phyloP scores from a whole-genome alignment of 2,113 vertebrate genomes.

The Entelurus aequoreus region DNA sequence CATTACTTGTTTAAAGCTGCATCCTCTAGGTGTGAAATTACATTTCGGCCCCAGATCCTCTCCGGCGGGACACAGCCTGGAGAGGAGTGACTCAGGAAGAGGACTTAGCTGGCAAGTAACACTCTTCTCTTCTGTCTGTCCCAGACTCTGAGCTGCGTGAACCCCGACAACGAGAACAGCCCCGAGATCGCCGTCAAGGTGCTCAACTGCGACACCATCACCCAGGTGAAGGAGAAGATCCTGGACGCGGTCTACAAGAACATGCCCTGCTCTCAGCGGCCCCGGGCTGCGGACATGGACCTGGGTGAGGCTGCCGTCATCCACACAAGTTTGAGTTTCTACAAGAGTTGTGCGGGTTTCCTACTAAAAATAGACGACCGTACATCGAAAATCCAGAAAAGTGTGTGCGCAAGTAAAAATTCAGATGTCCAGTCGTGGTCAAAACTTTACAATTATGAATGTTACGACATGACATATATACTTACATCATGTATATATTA shows the following conservation, averaged over 20 bases:
- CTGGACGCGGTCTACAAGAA: slow-evolving; percentile 90
- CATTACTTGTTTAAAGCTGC: slow-evolving; percentile 63
- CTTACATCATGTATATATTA: too few relatives aligned
- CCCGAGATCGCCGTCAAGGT: slow-evolving; percentile 91
- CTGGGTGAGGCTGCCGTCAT: slow-evolving; percentile 69
- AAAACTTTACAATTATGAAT: too few relatives aligned
- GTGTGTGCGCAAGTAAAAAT: too few relatives aligned
- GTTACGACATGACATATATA: too few relatives aligned
- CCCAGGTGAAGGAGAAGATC: slow-evolving; percentile 94
- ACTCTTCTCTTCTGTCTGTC: slow-evolving; percentile 2
- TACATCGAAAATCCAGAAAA: too few relatives aligned
- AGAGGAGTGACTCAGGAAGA: slow-evolving; percentile 49
- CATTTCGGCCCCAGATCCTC: slow-evolving; percentile 56
- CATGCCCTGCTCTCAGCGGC: slow-evolving; percentile 85
- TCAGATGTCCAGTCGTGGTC: too few relatives aligned
- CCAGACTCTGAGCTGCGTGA: slow-evolving; percentile 90
- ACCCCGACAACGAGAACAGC: slow-evolving; percentile 91
- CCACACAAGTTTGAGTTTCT: too few relatives aligned
- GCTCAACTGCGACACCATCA: slow-evolving; percentile 92
- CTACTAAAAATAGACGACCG: too few relatives aligned
- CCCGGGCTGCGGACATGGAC: slow-evolving; percentile 87
- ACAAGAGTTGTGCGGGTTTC: too few relatives aligned
- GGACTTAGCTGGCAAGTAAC: slow-evolving; percentile 42
- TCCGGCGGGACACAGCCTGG: slow-evolving; percentile 51
- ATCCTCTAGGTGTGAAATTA: slow-evolving; percentile 65